These are phyloP conservation scores for Tachycineta bicolor DNA, from an alignment of 2,113 vertebrate genomes.

Conservation along the genomic window DNA sequence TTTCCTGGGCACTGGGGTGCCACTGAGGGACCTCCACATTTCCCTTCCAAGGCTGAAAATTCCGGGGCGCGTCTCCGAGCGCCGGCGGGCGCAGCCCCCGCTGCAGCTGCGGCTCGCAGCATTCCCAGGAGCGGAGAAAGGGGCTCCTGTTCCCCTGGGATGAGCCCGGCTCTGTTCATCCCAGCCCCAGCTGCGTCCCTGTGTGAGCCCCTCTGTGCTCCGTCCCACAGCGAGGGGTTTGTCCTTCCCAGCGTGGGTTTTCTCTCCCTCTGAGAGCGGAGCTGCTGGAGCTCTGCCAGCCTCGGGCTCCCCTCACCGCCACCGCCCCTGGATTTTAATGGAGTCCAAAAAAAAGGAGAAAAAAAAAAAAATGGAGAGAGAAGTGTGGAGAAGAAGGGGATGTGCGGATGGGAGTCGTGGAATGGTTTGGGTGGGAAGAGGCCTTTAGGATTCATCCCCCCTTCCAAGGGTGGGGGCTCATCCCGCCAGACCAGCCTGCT, in stretches of 20 bases:
- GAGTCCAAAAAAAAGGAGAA: neutral
- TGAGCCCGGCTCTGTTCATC: neutral
- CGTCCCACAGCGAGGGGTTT: neutral
- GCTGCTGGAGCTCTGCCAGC: neutral
- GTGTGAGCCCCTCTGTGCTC: slow-evolving; percentile 47
- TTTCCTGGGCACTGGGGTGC: neutral
- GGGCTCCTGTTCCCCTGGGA: neutral
- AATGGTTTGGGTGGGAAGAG: neutral
- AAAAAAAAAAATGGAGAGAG: neutral
- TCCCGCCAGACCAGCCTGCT: neutral
- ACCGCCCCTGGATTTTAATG: neutral
- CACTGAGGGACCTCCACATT: rapidly evolving
- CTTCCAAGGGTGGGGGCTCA: neutral
- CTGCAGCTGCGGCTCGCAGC: neutral
- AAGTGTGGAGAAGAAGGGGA: neutral
- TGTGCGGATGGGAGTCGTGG: neutral
- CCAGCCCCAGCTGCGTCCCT: slow-evolving; percentile 20
- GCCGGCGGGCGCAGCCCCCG: no score
- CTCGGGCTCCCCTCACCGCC: neutral
- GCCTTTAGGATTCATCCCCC: neutral
- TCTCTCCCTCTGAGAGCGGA: neutral
- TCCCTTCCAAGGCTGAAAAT: rapidly evolving
- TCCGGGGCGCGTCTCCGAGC: neutral
- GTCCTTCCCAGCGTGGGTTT: neutral
- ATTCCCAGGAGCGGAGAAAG: neutral